Evolutionary conservation across 1,140 invertebrate species (phyloP), one percentile per base, ranked within the genome.

Genomic region (Drosophila lacertosa): DNA sequence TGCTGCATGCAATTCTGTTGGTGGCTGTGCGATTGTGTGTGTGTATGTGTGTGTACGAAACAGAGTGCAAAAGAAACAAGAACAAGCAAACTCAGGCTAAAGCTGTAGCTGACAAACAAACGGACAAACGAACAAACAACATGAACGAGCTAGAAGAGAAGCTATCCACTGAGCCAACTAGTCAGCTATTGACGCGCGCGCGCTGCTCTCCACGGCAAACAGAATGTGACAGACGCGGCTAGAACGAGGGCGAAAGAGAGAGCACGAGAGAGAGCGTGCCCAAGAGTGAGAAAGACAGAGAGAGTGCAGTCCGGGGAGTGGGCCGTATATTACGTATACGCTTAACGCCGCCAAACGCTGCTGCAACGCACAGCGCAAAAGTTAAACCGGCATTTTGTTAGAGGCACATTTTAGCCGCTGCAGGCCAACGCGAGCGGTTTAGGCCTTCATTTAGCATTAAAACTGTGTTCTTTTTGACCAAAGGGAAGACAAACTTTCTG

Each of bases 341-440:
- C 33, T 63, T 54, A 54, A 63, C 50, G 40, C 58, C 66, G 47
- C 55, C 57, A 63, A 69, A 69, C n/a, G n/a, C n/a, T n/a, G n/a
- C n/a, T 63, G 42, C 79, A 74, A 71, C 39, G n/a, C n/a, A 60
- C 57, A 84, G 71, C 74, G 69, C 70, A 55, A 74, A 83, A 72
- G 71, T 50, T 79, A 75, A 84, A 84, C 75, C 76, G 71, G 76
- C 79, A 82, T 81, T 80, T 80, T 75, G 77, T 63, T 74, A 77
- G 63, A 63, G 73, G 62, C 77, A 75, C 76, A 66, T 78, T 83
- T 78, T 64, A 67, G 58, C 39, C 39, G 62, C 65, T 45, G 44
- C 26, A 65, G 42, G 39, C 7, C 15, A 44, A 13, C 63, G 40
- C 37, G 53, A 63, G 58, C 32, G 62, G 22, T 16, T 39, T 26